These are phyloP conservation scores for Torymus auratus DNA, from an alignment of 2,888 invertebrate species.

Conservation along the genomic window DNA sequence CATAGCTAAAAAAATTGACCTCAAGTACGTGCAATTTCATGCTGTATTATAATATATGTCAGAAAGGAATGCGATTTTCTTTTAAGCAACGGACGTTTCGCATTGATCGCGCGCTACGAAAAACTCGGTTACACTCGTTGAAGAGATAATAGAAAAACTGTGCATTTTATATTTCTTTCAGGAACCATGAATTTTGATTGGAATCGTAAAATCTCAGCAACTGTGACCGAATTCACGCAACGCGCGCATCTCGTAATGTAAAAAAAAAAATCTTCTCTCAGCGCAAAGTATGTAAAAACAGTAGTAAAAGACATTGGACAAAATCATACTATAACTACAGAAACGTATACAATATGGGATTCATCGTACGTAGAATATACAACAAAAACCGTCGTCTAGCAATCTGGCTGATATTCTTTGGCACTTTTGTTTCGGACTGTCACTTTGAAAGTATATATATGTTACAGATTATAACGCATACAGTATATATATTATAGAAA, in stretches of 20 bases:
- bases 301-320: constrained; percentile 19
- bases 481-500: too few relatives aligned
- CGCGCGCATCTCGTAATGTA: too few relatives aligned
- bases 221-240: too few relatives aligned
- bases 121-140: not conserved
- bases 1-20: too few relatives aligned
- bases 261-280: not conserved
- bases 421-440: constrained; percentile 53
- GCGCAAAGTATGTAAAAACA: constrained; percentile 23
- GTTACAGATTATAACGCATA: constrained; percentile 4
- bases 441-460: constrained; percentile 7
- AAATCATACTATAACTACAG: not conserved
- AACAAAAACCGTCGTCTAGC: constrained; percentile 3
- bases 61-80: not conserved
- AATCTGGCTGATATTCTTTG: constrained; percentile 45
- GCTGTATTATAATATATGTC: too few relatives aligned
- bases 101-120: not conserved
- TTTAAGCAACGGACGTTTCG: constrained; percentile 27
- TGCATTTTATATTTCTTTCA: too few relatives aligned
- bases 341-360: too few relatives aligned
- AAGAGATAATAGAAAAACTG: not conserved
- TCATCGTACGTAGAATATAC: not conserved
- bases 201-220: too few relatives aligned
- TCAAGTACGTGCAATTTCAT: too few relatives aligned
- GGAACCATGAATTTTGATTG: too few relatives aligned